A percentile compares a stretch with the other conserved stretches of the same genome.
These are phyloP conservation scores for Columba livia DNA, from an alignment of 2,113 vertebrate genomes.

Conservation along the genomic window DNA sequence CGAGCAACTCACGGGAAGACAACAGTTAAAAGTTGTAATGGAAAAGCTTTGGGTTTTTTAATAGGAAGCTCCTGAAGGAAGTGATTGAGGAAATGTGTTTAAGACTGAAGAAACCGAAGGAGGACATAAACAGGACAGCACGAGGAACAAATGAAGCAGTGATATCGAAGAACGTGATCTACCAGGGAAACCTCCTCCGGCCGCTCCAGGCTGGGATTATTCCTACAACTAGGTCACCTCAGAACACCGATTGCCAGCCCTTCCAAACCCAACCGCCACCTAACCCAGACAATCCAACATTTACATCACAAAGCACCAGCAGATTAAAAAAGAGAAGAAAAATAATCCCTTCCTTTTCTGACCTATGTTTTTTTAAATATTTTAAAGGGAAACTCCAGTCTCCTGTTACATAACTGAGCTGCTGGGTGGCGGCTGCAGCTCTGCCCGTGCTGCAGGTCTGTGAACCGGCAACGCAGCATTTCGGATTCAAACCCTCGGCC, in stretches of 20 bases:
- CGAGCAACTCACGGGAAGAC: neutral
- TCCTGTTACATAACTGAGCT: slow-evolving; percentile 16
- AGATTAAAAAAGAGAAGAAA: neutral
- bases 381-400: neutral
- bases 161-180: neutral
- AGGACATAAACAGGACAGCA: neutral
- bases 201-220: neutral
- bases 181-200: neutral
- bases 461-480: accelerated
- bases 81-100: neutral
- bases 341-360: neutral
- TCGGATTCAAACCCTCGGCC: neutral
- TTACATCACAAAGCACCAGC: neutral
- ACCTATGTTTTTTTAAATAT: neutral
- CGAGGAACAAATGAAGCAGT: neutral
- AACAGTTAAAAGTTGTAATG: neutral
- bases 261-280: neutral
- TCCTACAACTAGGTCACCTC: slow-evolving; percentile 37
- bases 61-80: neutral
- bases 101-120: neutral
- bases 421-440: neutral
- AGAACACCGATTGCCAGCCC: neutral
- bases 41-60: neutral
- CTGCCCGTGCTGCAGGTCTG: neutral
- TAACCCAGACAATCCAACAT: neutral